These are phyloP conservation scores for Hemiscyllium ocellatum DNA, from an alignment of 2,113 vertebrate genomes.

Conservation along the genomic window DNA sequence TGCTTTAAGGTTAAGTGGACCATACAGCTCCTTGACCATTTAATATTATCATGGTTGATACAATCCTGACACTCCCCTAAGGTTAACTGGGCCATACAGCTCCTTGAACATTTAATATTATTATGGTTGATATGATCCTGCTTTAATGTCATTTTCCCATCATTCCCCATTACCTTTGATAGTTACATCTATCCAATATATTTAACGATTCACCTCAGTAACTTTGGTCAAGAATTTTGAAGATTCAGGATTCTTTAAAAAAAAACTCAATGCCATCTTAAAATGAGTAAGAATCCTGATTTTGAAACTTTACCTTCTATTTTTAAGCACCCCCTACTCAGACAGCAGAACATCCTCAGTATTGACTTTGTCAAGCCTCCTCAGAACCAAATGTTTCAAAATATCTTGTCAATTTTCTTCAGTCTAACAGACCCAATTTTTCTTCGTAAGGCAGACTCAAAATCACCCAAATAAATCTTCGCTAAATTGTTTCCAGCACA, in stretches of 20 bases:
- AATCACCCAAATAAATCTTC: neutral
- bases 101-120: neutral
- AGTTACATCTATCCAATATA: neutral
- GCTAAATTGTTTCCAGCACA: neutral
- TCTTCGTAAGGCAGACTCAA: neutral
- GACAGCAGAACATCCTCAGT: neutral
- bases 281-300: neutral
- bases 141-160: neutral
- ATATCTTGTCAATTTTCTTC: neutral
- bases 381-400: neutral
- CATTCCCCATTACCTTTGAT: neutral
- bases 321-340: neutral
- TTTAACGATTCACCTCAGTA: neutral
- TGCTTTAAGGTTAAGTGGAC: neutral
- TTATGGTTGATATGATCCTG: neutral
- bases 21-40: neutral
- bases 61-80: no score
- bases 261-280: neutral
- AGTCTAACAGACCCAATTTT: neutral
- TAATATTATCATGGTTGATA: neutral
- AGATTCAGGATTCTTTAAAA: neutral
- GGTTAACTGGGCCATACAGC: neutral
- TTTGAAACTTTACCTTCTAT: neutral
- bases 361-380: neutral
- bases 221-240: neutral